A percentile compares a stretch with the other conserved stretches of the same genome.
Evolutionary conservation across 2,113 vertebrate species (phyloP).

Genomic region (Coreoperca whiteheadi): DNA sequence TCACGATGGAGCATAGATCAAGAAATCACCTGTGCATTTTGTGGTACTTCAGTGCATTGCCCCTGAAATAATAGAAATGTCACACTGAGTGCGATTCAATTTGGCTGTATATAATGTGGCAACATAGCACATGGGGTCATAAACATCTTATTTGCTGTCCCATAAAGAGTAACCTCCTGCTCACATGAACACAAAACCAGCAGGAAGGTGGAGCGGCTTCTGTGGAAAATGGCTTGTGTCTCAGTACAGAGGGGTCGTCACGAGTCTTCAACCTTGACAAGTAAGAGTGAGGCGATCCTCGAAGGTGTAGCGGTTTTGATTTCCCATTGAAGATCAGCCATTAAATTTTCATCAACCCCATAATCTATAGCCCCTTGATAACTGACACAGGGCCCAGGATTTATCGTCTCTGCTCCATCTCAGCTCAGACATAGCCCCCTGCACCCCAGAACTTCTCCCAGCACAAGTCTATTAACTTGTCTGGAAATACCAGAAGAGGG

Average conservation of each 20-base stretch:
- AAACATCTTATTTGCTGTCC: constrained; percentile 35
- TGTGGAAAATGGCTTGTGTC: constrained; percentile 9
- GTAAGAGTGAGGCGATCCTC: constrained; percentile 1
- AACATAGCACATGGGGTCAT: constrained; percentile 20
- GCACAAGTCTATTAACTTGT: constrained; percentile 48
- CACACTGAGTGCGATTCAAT: constrained; percentile 47
- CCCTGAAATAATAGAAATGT: constrained; percentile 48
- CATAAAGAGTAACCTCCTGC: constrained; percentile 7
- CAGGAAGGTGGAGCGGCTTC: background rate
- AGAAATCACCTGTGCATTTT: constrained; percentile 38
- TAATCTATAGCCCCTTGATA: constrained; percentile 65
- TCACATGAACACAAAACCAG: constrained; percentile 18
- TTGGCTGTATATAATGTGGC: constrained; percentile 37
- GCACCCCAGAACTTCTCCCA: constrained; percentile 12
- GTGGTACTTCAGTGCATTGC: constrained; percentile 20
- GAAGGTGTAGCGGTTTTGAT: constrained; percentile 27
- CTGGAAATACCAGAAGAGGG: constrained; percentile 33
- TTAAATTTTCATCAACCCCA: constrained; percentile 73
- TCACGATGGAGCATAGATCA: background rate
- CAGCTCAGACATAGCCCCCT: constrained; percentile 8
- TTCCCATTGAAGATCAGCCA: constrained; percentile 54
- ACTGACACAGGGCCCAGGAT: constrained; percentile 48
- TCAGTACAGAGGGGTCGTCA: constrained; percentile 21
- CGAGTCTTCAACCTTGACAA: constrained; percentile 37
- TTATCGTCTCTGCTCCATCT: constrained; percentile 57